These are phyloP conservation scores for Scaptomyza reducta DNA, from an alignment of 2,888 invertebrate species.

Conservation along the genomic window DNA sequence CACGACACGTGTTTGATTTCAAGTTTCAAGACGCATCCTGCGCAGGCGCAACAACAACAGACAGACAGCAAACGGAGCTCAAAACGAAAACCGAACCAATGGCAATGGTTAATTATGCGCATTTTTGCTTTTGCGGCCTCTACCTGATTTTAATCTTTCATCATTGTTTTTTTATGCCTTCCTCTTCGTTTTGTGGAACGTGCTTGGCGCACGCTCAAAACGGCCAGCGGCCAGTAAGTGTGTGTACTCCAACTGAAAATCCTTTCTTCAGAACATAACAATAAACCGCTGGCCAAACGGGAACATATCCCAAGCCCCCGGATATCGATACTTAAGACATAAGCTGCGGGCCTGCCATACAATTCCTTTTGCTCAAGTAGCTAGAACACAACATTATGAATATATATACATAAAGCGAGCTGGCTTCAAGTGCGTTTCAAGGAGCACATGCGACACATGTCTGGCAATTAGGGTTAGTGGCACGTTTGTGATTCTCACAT, in stretches of 20 bases:
- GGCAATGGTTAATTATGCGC: slow-evolving; percentile 68
- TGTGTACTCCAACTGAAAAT: slow-evolving; percentile 28
- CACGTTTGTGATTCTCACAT: slow-evolving; percentile 15
- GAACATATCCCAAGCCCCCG: slow-evolving; percentile 54
- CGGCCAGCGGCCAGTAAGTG: slow-evolving; percentile 19
- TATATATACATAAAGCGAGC: slow-evolving; percentile 39
- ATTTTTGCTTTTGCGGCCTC: slow-evolving; percentile 44
- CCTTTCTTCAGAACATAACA: slow-evolving; percentile 15
- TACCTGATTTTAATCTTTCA: slow-evolving; percentile 73
- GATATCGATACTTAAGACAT: slow-evolving; percentile 68
- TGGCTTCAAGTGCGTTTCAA: slow-evolving; percentile 33
- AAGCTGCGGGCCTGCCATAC: slow-evolving; percentile 47
- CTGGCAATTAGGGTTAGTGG: slow-evolving; percentile 50
- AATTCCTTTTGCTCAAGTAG: slow-evolving; percentile 1
- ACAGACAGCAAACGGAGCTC: slow-evolving; percentile 15
- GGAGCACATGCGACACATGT: slow-evolving; percentile 53
- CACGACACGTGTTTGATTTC: slow-evolving; percentile 79
- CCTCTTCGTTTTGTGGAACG: slow-evolving; percentile 63
- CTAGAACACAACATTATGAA: slow-evolving; percentile 28
- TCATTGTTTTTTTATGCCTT: slow-evolving; percentile 5
- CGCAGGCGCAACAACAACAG: slow-evolving; percentile 54
- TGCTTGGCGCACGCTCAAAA: slow-evolving; percentile 69
- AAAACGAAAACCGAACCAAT: slow-evolving; percentile 23
- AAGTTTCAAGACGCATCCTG: slow-evolving; percentile 71
- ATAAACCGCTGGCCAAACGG: slow-evolving; percentile 23